These are phyloP conservation scores for Myotis yumanensis DNA, from an alignment of 2,113 vertebrate genomes.

Conservation along the genomic window DNA sequence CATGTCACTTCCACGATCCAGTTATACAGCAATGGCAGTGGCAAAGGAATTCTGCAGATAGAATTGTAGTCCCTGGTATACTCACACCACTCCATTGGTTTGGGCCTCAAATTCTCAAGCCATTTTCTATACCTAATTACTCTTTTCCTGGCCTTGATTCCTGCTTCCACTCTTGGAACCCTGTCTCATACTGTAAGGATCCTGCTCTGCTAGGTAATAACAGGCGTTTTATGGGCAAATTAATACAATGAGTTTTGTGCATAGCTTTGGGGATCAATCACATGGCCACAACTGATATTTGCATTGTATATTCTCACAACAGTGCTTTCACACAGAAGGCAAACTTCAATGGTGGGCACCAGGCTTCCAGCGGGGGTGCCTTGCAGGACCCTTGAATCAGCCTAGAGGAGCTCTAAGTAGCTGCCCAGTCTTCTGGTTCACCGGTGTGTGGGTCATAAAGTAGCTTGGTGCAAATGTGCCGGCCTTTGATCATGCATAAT, in stretches of 20 bases:
- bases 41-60: neutral
- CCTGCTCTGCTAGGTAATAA: neutral
- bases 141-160: neutral
- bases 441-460: slow-evolving; percentile 58
- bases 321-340: neutral
- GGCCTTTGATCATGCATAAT: slow-evolving; percentile 68
- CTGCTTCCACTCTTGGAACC: neutral
- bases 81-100: neutral
- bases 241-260: neutral
- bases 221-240: neutral
- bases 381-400: neutral
- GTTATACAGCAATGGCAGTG: neutral
- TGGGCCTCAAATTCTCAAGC: neutral
- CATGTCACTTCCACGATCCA: neutral
- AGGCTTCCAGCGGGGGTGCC: neutral
- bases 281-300: neutral
- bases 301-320: neutral
- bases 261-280: neutral
- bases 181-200: neutral
- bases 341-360: neutral
- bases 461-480: slow-evolving; percentile 42
- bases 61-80: neutral
- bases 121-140: neutral
- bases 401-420: neutral
- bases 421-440: neutral